Evolutionary conservation across 2,888 invertebrate species (phyloP).

Genomic region (Hirtodrosophila cameraria): DNA sequence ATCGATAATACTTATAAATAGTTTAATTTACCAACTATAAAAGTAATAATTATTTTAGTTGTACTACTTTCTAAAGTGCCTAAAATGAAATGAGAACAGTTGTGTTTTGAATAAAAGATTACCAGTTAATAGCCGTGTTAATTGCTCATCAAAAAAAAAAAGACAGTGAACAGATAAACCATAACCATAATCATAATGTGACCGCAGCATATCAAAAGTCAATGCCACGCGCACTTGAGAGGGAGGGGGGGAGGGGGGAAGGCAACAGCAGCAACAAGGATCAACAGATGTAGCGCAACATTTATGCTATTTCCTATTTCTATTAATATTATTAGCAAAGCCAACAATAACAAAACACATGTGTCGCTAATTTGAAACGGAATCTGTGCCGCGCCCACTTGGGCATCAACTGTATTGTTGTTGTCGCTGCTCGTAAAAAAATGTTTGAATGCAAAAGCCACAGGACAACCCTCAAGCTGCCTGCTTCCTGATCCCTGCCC

Average conservation of each 20-base stretch:
- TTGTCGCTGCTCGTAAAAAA: constrained; percentile 43
- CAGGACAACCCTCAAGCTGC: constrained; percentile 33
- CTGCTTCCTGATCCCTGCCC: neutral
- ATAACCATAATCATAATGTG: constrained; percentile 55
- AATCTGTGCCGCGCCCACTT: constrained; percentile 57
- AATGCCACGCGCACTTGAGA: constrained; percentile 64
- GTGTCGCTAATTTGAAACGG: constrained; percentile 65
- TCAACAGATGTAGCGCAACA: constrained; percentile 73
- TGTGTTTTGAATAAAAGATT: constrained; percentile 58
- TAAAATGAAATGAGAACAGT: constrained; percentile 69
- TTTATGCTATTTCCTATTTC: constrained; percentile 20
- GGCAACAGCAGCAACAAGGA: constrained; percentile 18
- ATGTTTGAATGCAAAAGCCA: constrained; percentile 30
- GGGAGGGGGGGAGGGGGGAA: neutral
- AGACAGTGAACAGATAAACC: constrained; percentile 54
- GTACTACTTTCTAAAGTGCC: too few relatives aligned
- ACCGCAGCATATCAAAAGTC: constrained; percentile 52
- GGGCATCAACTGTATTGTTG: constrained; percentile 2
- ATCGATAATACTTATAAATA: too few relatives aligned
- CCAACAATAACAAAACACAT: constrained; percentile 53
- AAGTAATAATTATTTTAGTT: too few relatives aligned
- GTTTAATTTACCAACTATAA: too few relatives aligned
- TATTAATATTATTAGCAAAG: constrained; percentile 24
- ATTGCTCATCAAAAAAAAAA: constrained; percentile 58
- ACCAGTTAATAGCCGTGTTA: constrained; percentile 64